Conservation (phyloP, 2,113 vertebrate genomes). For the Megaptera novaeangliae region DNA sequence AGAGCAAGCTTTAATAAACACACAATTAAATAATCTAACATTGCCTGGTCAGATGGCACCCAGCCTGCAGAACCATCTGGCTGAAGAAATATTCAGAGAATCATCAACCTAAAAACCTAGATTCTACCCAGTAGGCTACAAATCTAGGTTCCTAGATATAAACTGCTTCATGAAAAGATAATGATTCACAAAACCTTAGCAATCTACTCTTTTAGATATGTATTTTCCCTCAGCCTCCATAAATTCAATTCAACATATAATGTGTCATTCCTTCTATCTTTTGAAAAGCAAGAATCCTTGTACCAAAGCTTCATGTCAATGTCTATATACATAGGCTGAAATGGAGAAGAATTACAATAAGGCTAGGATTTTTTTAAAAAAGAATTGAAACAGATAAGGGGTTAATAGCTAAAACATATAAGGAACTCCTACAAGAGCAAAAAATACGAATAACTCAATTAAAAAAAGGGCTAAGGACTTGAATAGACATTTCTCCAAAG, state of each 20-base stretch:
- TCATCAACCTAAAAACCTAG: conserved; percentile 65
- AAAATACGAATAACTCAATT: background rate
- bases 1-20: conserved; percentile 63
- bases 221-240: background rate
- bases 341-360: background rate
- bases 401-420: background rate
- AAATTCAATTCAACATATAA: background rate
- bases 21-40: conserved; percentile 63
- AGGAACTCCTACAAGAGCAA: background rate
- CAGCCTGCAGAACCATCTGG: conserved; percentile 69
- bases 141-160: background rate
- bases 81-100: conserved; percentile 49
- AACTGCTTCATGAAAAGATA: background rate
- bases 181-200: background rate
- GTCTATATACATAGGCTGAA: background rate
- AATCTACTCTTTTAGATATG: background rate
- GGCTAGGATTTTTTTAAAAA: background rate
- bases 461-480: background rate
- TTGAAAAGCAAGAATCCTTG: background rate
- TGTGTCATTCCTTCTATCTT: background rate
- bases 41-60: conserved; percentile 55
- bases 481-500: conserved; percentile 6
- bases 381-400: background rate
- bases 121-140: conserved; percentile 37
- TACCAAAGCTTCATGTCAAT: background rate